These are phyloP conservation scores for Macroramphosus scolopax DNA, from an alignment of 2,797 vertebrate genomes.

Conservation along the genomic window DNA sequence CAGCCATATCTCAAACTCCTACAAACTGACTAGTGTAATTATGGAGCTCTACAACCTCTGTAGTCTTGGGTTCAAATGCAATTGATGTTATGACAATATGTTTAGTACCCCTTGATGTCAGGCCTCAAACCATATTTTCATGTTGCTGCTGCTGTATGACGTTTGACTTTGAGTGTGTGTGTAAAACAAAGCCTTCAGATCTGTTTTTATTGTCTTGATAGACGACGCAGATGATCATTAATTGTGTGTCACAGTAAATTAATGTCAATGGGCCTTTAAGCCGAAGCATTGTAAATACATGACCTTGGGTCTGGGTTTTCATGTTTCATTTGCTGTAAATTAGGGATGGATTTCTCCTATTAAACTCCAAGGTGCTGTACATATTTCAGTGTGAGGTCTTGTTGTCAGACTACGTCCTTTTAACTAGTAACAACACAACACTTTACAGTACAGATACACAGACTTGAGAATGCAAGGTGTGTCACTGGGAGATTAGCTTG, in stretches of 20 bases:
- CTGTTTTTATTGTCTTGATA: slow-evolving; percentile 1
- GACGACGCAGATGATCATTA: not conserved
- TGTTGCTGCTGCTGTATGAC: not conserved
- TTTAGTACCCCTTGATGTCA: slow-evolving; percentile 13
- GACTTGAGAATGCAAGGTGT: slow-evolving; percentile 27
- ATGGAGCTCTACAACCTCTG: slow-evolving; percentile 14
- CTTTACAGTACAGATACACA: not conserved
- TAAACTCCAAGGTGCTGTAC: not conserved
- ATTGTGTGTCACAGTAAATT: not conserved
- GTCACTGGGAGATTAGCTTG: slow-evolving; percentile 13
- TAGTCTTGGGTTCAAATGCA: slow-evolving; percentile 12
- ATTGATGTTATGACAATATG: slow-evolving; percentile 21
- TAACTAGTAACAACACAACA: not conserved
- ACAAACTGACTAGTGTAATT: no score
- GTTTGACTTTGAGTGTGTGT: not conserved
- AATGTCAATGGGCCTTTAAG: not conserved
- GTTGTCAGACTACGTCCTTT: slow-evolving; percentile 1
- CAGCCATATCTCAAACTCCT: no score
- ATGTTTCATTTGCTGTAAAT: slow-evolving; percentile 3
- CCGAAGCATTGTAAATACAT: not conserved
- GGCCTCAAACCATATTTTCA: slow-evolving; percentile 9
- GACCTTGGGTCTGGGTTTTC: not conserved
- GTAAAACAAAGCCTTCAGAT: no score
- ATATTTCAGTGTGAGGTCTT: not conserved
- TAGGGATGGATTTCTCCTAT: not conserved